Percentiles rank a stretch among this genome's conserved stretches.
Evolutionary conservation across 2,888 invertebrate genomes (phyloP).

Genomic region (Rhaphigaster nebulosa): DNA sequence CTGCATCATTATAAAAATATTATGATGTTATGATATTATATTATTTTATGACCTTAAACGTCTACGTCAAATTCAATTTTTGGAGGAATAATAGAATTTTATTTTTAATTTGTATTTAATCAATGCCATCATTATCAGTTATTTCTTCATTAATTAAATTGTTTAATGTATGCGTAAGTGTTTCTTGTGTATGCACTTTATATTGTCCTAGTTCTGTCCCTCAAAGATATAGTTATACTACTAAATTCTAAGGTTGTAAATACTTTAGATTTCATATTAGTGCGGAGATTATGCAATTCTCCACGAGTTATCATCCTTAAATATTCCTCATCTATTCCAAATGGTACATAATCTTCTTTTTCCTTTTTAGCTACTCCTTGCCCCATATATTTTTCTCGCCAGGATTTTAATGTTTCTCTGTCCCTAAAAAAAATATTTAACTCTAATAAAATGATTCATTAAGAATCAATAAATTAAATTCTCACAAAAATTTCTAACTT

Average conservation of each 20-base stretch:
- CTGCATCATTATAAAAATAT: no score
- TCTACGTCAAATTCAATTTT: no score
- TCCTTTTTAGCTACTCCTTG: not conserved
- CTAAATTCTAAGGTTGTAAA: not conserved
- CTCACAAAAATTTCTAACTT: not conserved
- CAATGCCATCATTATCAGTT: no score
- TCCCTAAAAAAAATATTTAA: not conserved
- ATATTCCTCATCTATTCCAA: slow-evolving; percentile 31
- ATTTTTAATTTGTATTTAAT: no score
- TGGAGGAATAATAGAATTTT: no score
- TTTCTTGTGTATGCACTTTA: no score
- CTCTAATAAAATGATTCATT: not conserved
- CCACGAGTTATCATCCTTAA: not conserved
- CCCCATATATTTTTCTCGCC: slow-evolving; percentile 27
- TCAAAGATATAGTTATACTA: not conserved
- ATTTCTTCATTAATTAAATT: no score
- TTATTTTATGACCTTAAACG: no score
- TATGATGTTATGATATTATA: no score
- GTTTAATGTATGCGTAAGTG: no score
- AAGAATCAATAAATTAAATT: not conserved
- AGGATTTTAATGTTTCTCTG: slow-evolving; percentile 6
- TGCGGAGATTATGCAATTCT: not conserved
- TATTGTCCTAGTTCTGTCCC: no score
- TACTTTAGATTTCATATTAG: not conserved
- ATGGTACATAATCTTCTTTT: not conserved